Base-by-base conservation (phyloP, 2,888 invertebrate species). In the Acanthococcus lagerstroemiae region DNA sequence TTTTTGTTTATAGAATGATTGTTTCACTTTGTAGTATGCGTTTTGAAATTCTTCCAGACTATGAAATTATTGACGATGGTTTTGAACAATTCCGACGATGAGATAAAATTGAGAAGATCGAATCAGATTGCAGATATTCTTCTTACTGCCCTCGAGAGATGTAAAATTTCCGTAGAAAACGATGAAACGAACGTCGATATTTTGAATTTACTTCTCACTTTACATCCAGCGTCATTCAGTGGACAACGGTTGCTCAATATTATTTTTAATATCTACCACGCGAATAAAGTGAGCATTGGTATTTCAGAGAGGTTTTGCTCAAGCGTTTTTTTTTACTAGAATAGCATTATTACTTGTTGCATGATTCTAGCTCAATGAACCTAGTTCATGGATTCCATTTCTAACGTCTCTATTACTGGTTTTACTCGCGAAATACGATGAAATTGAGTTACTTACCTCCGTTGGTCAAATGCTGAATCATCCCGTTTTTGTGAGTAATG, bases 1-100 rank as follows among this genome's bases (percentile, higher is more conserved):
- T 0, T 86, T 86, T 73, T 88, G 88, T 77, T 89, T 90, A 75
- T 87, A 86, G 76, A 83, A 89, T 77, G 86, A 86, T 74, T 81
- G 82, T 78, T 68, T 65, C 22, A 19, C 68, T 67, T 27, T 58
- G 1, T 55, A n/a, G 19, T 27, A 9, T n/a, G n/a, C n/a, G n/a
- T n/a, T n/a, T n/a, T n/a, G n/a, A n/a, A n/a, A n/a, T n/a, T n/a
- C 55, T 12, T 19, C 4, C 15, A 68, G 68, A 65, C 63, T 27
- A 54, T 68, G 15, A 56, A 44, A 7, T 65, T 67, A 50, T 27
- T 68, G 15, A 58, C 65, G 30, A 25, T 67, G 22, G 67, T 68
- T 19, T 60, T 68, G 46, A 67, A 60, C 58, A 56, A 68, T 45
- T 65, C 65, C 1, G 61, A 54, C 1, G 69, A 69, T 24, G 69